Percentiles rank a stretch among this genome's conserved stretches.
phyloP scores from a whole-genome alignment of 2,888 invertebrate species.

The Scaptomyza cyrtandrae region DNA sequence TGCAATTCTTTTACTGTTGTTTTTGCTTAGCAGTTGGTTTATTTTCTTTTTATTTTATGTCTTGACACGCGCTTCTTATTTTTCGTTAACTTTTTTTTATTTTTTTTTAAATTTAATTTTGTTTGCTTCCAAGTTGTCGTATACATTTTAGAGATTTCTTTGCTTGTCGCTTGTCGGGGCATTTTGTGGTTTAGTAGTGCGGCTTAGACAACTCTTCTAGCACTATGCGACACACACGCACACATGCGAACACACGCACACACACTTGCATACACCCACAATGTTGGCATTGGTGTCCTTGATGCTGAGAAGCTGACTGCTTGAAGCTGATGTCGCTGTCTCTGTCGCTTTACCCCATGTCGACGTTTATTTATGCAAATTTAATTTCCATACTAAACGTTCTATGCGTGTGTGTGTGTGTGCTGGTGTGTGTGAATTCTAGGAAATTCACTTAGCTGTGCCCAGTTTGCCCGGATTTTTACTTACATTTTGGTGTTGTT shows the following conservation, averaged over 20 bases:
- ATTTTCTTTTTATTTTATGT: slow-evolving; percentile 20
- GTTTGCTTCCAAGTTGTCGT: slow-evolving; percentile 51
- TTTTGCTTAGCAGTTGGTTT: slow-evolving; percentile 17
- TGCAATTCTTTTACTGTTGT: slow-evolving; percentile 8
- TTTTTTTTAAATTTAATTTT: slow-evolving; percentile 61
- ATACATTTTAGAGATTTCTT: slow-evolving; percentile 73
- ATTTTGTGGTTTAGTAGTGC: slow-evolving; percentile 42
- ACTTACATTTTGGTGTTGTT: slow-evolving; percentile 63
- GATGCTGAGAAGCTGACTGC: slow-evolving; percentile 40
- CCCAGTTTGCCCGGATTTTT: slow-evolving; percentile 71
- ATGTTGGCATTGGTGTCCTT: slow-evolving; percentile 60
- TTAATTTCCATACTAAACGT: slow-evolving; percentile 79
- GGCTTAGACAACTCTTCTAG: slow-evolving; percentile 56
- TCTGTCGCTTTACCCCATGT: slow-evolving; percentile 60
- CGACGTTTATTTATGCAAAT: slow-evolving; percentile 81
- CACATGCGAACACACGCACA: slow-evolving; percentile 14
- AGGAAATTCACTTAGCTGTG: slow-evolving; percentile 69
- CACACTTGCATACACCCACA: slow-evolving; percentile 16
- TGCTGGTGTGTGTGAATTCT: slow-evolving; percentile 24
- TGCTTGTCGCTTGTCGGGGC: slow-evolving; percentile 25
- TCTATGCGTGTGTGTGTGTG: slow-evolving; percentile 40
- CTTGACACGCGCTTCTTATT: slow-evolving; percentile 44
- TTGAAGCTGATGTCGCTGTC: slow-evolving; percentile 55
- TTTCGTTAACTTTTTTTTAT: slow-evolving; percentile 25
- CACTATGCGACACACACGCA: slow-evolving; percentile 24